Base-by-base conservation (phyloP, 2,888 invertebrate genomes). In the Meghimatium bilineatum region DNA sequence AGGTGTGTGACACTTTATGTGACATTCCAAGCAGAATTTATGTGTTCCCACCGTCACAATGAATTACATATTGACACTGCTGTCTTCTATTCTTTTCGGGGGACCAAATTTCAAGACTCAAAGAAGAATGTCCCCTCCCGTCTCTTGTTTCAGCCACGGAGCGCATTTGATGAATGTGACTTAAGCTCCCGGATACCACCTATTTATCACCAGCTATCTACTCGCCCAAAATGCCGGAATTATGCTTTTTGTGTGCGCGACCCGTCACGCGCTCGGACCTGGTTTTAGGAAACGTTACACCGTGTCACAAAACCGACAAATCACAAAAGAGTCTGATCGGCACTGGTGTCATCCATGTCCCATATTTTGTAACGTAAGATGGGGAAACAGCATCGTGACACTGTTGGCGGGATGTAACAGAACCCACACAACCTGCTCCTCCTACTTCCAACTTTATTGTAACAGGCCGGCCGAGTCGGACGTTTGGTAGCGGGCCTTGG, bases 341-440 rank as follows among this genome's bases (percentile, higher is more conserved):
- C 10, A 29, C 78, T 63, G 44, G 67, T 67, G 78, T 67, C 78
- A 78, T 63, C 78, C 34, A 29, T 67, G 20, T n/a, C 29, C 78
- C 66, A 63, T 78, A 78, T 78, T 66, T 78, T 78, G 78, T 78
- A 78, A 78, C 78, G 29, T 67, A 78, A 78, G 78, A 78, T 38
- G 17, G 77, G 23, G 36, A 78, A 78, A 63, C 17, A 66, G 1
- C 32, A 66, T 44, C 10, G 63, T 78, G 78, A 63, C 78, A 63
- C 78, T n/a, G 38, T 63, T 20, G 36, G 44, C 29, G 20, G 44
- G 20, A 6, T 52, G 52, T 32, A 74, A 49, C 20, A 52, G 74
- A 52, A 29, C 74, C 52, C 5, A 74, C 32, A 52, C 10, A 74
- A 74, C 29, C 52, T 74, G 74, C 74, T 74, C 74, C 74, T 74